Base-by-base conservation (phyloP, 2,888 invertebrate genomes). In the Baccha elongata region DNA sequence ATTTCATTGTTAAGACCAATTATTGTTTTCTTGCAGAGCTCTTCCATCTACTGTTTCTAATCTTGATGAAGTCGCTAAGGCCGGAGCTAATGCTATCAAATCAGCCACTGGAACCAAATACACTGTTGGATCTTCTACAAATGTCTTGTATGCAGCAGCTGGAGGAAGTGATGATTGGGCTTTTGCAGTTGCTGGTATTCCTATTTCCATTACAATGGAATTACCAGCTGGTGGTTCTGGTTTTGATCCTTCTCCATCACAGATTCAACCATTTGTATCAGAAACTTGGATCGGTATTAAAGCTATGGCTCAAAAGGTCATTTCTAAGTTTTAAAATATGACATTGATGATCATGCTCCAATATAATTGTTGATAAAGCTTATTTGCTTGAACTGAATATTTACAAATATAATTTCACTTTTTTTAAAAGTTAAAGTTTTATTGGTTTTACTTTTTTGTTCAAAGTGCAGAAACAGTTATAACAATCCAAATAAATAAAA, bases 101-200 rank as follows among this genome's bases (percentile, higher is more conserved):
- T 13, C 65, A 0, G 86, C 88, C 19, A 89, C 89, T 3, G 90
- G 91, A 17, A 89, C 90, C 23, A 62, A 44, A 6, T 92, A 92
- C 84, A 88, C 86, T 1, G 90, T 91, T 11, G 91, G 91, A 23
- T 88, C 88, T 60, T 88, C 90, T 11, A 89, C 90, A 10, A 88
- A 89, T 81, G 88, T 89, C 1, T 91, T 91, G 76, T 93, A 94
- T 84, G 89, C 91, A 1, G 92, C 93, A 44, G 89, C 90, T 17
- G 95, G 95, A 11, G 93, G 93, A 15, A 92, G 94, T 85, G 93
- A 94, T 87, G 95, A 95, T 86, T 95, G 93, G 88, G 93, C 93
- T 0, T 92, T 93, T 87, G 92, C 87, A 0, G 89, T 91, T 8
- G 92, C 89, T 40, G 92, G 92, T 0, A 92, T 94, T 53, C 92